Evolutionary conservation across 2,888 invertebrate species (phyloP).

Genomic region (Amphimallon solstitiale): DNA sequence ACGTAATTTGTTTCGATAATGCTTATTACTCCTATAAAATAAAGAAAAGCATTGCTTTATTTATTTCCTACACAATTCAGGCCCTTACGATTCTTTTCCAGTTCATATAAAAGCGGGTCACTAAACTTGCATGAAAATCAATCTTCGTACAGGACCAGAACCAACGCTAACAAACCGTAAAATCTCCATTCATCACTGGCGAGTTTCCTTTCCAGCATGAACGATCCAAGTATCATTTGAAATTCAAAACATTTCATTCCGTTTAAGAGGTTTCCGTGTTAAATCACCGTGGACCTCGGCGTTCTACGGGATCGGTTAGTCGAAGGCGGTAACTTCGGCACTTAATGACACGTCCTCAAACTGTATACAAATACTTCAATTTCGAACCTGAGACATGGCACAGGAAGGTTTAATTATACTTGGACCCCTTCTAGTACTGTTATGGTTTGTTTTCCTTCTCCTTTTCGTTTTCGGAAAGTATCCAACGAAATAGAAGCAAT

Average conservation of each 20-base stretch:
- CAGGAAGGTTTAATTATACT: conserved; percentile 45
- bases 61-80: no score
- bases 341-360: conserved; percentile 39
- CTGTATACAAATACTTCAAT: conserved; percentile 57
- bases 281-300: conserved; percentile 51
- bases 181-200: conserved; percentile 54
- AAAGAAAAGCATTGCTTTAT: no score
- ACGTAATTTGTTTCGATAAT: background rate
- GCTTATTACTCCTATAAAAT: background rate
- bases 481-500: background rate
- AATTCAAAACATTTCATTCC: conserved; percentile 63
- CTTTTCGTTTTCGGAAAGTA: background rate
- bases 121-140: conserved; percentile 51
- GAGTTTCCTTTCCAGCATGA: conserved; percentile 40
- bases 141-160: conserved; percentile 47
- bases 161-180: conserved; percentile 46
- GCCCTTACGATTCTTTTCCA: background rate
- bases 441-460: background rate
- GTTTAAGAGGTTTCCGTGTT: conserved; percentile 59
- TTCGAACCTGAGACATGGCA: conserved; percentile 51
- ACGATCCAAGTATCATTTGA: conserved; percentile 53
- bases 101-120: conserved; percentile 31
- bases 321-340: background rate
- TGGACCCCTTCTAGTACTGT: background rate
- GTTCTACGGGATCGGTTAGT: background rate